These are phyloP conservation scores for Synanthedon vespiformis DNA, from an alignment of 2,888 invertebrate genomes.

Conservation along the genomic window DNA sequence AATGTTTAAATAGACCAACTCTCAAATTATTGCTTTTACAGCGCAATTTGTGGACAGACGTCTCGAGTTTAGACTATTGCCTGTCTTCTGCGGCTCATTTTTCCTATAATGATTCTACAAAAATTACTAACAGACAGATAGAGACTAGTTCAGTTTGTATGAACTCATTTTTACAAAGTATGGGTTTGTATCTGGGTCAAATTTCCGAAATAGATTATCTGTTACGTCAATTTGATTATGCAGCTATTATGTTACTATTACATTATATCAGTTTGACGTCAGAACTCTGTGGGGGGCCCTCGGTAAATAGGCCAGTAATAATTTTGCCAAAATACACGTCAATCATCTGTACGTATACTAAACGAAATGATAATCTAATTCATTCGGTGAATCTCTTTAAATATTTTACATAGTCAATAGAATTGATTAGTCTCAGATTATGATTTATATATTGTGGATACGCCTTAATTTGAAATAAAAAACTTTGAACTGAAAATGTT, in stretches of 20 bases:
- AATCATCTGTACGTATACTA: slow-evolving; percentile 14
- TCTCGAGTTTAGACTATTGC: background rate
- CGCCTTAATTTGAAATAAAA: too few species aligned
- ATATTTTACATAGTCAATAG: too few species aligned
- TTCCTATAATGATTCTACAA: background rate
- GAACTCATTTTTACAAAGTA: too few species aligned
- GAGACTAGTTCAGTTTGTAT: too few species aligned
- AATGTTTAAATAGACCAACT: background rate
- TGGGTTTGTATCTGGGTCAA: too few species aligned
- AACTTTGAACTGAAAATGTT: too few species aligned
- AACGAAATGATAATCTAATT: too few species aligned
- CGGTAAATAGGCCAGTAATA: slow-evolving; percentile 54
- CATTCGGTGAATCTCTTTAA: too few species aligned
- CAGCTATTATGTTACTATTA: background rate
- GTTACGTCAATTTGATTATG: background rate
- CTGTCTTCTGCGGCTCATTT: background rate
- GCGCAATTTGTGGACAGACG: background rate
- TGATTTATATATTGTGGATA: too few species aligned
- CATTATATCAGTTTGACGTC: slow-evolving; percentile 50
- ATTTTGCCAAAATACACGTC: slow-evolving; percentile 42
- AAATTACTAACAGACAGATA: too few species aligned
- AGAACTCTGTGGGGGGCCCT: slow-evolving; percentile 25
- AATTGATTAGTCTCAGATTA: too few species aligned
- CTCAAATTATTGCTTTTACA: background rate
- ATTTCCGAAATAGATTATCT: too few species aligned